Percentiles rank a stretch among this genome's conserved stretches.
These are phyloP conservation scores for Neodiprion virginianus DNA, from an alignment of 1,140 invertebrate genomes.

Conservation along the genomic window DNA sequence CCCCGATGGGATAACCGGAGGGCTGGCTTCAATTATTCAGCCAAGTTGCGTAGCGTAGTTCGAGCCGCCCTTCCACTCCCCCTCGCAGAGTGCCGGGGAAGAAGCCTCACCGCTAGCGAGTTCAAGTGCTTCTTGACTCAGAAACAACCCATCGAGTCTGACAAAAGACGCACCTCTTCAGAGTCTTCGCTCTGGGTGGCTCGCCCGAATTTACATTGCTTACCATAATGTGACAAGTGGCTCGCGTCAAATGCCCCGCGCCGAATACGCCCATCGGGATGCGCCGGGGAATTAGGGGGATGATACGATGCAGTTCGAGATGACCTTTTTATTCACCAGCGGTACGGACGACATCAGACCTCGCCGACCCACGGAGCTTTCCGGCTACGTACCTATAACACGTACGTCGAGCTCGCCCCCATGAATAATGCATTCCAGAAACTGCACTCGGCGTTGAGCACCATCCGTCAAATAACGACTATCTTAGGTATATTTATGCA, in stretches of 20 bases:
- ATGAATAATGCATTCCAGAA: too few relatives aligned
- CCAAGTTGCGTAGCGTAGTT: background rate
- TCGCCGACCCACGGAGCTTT: too few relatives aligned
- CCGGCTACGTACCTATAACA: too few relatives aligned
- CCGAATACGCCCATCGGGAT: background rate
- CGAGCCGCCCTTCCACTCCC: background rate
- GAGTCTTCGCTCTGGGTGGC: background rate
- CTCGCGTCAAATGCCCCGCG: background rate
- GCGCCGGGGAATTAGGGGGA: background rate
- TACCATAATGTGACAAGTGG: background rate
- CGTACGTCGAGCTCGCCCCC: too few relatives aligned
- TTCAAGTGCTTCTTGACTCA: constrained; percentile 5
- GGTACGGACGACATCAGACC: too few relatives aligned
- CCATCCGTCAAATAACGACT: too few relatives aligned
- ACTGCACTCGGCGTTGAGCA: too few relatives aligned
- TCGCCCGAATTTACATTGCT: background rate
- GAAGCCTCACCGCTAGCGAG: background rate
- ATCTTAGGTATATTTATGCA: too few relatives aligned
- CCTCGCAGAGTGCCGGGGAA: background rate
- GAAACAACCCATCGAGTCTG: background rate
- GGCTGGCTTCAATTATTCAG: background rate
- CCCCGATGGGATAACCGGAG: background rate
- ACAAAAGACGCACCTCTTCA: background rate
- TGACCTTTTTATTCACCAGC: background rate
- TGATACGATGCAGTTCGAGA: too few relatives aligned